phyloP scores from a whole-genome alignment of 2,113 vertebrate genomes.

The Phasianus colchicus region DNA sequence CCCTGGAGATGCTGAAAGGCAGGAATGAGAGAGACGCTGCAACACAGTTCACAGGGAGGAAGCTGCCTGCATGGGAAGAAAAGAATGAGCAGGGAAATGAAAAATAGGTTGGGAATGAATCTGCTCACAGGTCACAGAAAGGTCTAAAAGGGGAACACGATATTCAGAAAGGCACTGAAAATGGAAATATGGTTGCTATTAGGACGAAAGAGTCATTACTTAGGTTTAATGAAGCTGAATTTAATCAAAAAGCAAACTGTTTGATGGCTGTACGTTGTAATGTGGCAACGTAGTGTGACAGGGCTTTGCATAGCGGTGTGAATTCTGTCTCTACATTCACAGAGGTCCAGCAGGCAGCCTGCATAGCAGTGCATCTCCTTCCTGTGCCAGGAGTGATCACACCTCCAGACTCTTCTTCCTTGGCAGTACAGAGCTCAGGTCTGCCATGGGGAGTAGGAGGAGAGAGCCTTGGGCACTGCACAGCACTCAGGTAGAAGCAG shows the following conservation, averaged over 20 bases:
- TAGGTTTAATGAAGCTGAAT: constrained; percentile 56
- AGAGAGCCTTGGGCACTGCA: background rate
- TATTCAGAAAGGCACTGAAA: constrained; percentile 21
- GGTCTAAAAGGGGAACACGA: constrained; percentile 31
- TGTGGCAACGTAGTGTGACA: background rate
- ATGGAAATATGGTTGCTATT: constrained; percentile 38
- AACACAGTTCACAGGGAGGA: constrained; percentile 58
- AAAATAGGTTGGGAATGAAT: constrained; percentile 13
- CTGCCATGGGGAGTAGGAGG: background rate
- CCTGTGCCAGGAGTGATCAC: fast-evolving
- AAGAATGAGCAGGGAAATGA: constrained; percentile 24
- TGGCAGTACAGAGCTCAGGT: background rate
- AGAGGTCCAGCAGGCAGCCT: background rate
- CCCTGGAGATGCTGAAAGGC: constrained; percentile 61
- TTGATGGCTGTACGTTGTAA: background rate
- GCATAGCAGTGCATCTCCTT: background rate
- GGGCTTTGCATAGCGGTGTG: background rate
- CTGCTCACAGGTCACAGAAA: constrained; percentile 14
- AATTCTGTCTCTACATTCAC: background rate
- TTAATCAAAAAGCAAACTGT: constrained; percentile 48
- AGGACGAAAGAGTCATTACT: constrained; percentile 25
- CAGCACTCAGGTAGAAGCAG: background rate
- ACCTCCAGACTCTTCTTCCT: background rate
- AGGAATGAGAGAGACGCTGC: constrained; percentile 47
- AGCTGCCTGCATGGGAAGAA: constrained; percentile 39